Evolutionary conservation across 2,888 invertebrate species (phyloP).

Genomic region (Cephus pulcher): DNA sequence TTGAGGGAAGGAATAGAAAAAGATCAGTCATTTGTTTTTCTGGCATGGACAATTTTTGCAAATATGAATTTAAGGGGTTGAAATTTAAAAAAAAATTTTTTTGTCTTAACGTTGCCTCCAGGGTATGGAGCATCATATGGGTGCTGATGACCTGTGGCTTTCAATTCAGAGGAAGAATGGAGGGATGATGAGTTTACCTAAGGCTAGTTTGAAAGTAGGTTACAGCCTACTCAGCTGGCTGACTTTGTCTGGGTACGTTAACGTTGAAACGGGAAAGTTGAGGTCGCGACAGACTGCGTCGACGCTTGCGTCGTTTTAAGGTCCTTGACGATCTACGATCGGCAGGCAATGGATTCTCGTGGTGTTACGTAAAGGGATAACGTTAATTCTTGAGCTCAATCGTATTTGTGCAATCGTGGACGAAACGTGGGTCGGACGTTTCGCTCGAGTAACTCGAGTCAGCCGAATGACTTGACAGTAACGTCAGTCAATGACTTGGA

Average conservation of each 20-base stretch:
- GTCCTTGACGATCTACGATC: background rate
- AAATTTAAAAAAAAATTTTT: too few relatives aligned
- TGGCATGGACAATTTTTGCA: too few relatives aligned
- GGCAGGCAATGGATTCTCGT: background rate
- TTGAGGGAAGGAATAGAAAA: background rate
- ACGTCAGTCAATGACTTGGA: background rate
- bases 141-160: background rate
- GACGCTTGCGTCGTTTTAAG: background rate
- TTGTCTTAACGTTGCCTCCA: background rate
- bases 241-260: background rate
- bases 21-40: background rate
- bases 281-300: background rate
- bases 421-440: too few relatives aligned
- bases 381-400: background rate
- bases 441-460: background rate
- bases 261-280: background rate
- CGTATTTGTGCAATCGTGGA: background rate
- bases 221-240: background rate
- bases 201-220: background rate
- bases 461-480: background rate
- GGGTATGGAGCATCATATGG: background rate
- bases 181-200: constrained; percentile 2
- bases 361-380: background rate
- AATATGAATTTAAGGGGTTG: too few relatives aligned
- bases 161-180: background rate